Conservation (phyloP, 2,113 vertebrate genomes). For the Serinus canaria region DNA sequence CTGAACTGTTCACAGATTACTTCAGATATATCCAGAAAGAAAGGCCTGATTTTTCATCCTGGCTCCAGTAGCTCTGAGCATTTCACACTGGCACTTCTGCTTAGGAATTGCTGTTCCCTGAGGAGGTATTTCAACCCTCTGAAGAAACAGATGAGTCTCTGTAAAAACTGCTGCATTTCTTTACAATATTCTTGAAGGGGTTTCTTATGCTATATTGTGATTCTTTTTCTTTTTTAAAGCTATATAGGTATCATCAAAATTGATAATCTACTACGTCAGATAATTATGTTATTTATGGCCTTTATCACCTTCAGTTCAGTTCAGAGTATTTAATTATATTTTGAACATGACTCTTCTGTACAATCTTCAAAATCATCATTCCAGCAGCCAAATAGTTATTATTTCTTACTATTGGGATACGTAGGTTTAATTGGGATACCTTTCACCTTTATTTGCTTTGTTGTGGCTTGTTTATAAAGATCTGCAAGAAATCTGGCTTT, state of each 20-base stretch:
- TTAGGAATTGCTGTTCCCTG: neutral
- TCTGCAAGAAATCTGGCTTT: neutral
- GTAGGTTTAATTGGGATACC: neutral
- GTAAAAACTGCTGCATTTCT: neutral
- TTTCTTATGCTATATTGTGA: neutral
- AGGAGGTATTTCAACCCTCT: neutral
- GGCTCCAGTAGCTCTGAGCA: neutral
- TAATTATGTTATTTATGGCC: neutral
- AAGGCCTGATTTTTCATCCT: neutral
- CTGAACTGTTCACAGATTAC: neutral
- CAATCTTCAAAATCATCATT: neutral
- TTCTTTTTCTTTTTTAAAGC: neutral
- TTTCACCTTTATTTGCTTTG: neutral
- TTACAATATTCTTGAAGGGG: neutral
- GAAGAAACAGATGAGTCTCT: neutral
- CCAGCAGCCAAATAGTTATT: neutral
- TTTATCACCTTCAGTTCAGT: neutral
- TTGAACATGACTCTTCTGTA: neutral
- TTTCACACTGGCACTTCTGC: conserved; percentile 1
- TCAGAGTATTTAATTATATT: neutral
- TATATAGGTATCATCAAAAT: neutral
- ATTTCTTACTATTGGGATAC: neutral
- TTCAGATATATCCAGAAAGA: neutral
- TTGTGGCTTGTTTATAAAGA: neutral
- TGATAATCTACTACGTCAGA: neutral